Conservation (phyloP, 2,888 invertebrate genomes). For the Catotricha subobsoleta region DNA sequence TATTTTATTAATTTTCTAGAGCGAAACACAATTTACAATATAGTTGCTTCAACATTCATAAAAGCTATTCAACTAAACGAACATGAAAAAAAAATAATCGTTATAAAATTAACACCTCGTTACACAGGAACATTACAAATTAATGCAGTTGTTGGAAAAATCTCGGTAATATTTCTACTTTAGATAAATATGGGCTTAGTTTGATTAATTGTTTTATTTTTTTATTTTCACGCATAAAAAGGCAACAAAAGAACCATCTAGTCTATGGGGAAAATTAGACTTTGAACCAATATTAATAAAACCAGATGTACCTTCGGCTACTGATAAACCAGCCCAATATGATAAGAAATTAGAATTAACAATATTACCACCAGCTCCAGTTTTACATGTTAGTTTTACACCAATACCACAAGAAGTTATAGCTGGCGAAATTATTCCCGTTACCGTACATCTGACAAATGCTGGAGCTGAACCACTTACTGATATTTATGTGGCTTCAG, state of each 20-base stretch:
- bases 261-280: conserved; percentile 22
- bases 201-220: neutral
- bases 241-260: conserved; percentile 22
- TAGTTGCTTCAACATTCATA: conserved; percentile 9
- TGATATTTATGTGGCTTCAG: conserved; percentile 38
- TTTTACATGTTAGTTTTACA: conserved; percentile 53
- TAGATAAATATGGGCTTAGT: neutral
- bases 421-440: conserved; percentile 49
- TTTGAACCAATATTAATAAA: conserved; percentile 25
- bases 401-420: conserved; percentile 46
- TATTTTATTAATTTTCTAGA: neutral
- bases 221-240: too few relatives aligned
- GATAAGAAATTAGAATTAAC: conserved; percentile 57
- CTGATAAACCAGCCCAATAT: conserved; percentile 13
- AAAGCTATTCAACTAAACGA: conserved; percentile 22
- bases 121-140: conserved; percentile 54
- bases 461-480: conserved; percentile 41
- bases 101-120: conserved; percentile 54
- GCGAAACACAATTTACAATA: conserved; percentile 3
- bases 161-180: conserved; percentile 15
- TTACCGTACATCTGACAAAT: conserved; percentile 43
- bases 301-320: conserved; percentile 15
- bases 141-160: conserved; percentile 43
- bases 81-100: conserved; percentile 38
- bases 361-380: conserved; percentile 62